Base-by-base conservation (phyloP, 2,888 invertebrate genomes). In the Platycnemis pennipes region DNA sequence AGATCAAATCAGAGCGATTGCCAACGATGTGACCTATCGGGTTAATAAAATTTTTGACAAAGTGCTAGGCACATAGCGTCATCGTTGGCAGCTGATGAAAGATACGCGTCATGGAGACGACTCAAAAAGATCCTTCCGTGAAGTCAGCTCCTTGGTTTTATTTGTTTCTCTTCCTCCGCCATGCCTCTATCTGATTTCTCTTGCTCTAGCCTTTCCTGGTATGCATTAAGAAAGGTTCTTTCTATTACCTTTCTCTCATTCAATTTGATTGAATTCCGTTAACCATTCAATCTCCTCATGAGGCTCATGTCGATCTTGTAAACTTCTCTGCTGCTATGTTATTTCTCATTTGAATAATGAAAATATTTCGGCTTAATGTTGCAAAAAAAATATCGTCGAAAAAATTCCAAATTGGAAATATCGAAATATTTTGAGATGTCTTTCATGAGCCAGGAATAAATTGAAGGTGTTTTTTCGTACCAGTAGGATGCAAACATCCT, bases 41-140 rank as follows among this genome's bases (percentile, higher is more conserved):
- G 91, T 63, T 63, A 63, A n/a, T 63, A 63, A 63, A 63, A 44
- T 63, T 91, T 91, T 91, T 91, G 91, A 63, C 91, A 91, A 44
- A 56, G 91, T 11, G 42, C 26, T 22, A 42, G 63, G 87, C 87
- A 87, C 87, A 45, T 45, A 56, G 42, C 63, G 91, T 44, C 56
- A 22, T n/a, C 63, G 42, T 91, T 91, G 91, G 91, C 91, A 63
- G 44, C 31, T 44, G 91, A 91, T 91, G 63, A 91, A 91, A 91
- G 91, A 31, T 31, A 89, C 31, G 53, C 53, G 89, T 63, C 91
- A 11, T 2, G 87, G 19, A 87, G 69, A 77, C 16, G 11, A 11
- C 87, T 46, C 87, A 16, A 45, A 45, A 87, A 87, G n/a, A n/a
- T 46, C 26, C 87, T 87, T 87, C 45, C 26, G 87, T 44, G 45